Conservation (phyloP, 2,888 invertebrate species). For the Sthenelais limicola region DNA sequence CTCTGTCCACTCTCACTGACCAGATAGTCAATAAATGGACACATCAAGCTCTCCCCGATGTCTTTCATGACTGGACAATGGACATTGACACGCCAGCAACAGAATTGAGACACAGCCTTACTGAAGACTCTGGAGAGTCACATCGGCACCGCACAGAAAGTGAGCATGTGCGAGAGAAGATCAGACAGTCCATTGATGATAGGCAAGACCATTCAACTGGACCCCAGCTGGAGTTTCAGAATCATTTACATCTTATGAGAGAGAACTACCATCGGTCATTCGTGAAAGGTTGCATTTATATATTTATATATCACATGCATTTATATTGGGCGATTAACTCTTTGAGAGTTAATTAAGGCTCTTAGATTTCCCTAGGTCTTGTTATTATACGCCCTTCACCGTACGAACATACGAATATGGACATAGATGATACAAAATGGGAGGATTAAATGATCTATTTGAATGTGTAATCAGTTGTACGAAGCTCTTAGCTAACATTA, state of each 20-base stretch:
- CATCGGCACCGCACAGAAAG: constrained; percentile 21
- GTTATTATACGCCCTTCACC: too few species aligned
- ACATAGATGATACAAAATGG: too few species aligned
- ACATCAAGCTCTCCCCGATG: constrained; percentile 58
- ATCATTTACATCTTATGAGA: constrained; percentile 76
- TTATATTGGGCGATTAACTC: too few species aligned
- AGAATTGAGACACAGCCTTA: neutral
- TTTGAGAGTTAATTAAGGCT: too few species aligned
- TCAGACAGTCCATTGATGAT: constrained; percentile 26
- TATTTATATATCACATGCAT: too few species aligned
- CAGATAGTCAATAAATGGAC: constrained; percentile 66
- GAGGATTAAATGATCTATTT: too few species aligned
- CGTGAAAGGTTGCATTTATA: constrained; percentile 75
- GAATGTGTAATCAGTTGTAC: too few species aligned
- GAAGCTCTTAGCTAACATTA: too few species aligned
- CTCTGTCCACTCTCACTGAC: constrained; percentile 76
- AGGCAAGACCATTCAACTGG: constrained; percentile 49
- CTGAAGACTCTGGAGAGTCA: neutral
- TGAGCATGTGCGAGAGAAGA: constrained; percentile 35
- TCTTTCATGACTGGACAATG: constrained; percentile 68
- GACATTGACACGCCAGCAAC: constrained; percentile 10
- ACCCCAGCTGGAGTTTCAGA: constrained; percentile 72
- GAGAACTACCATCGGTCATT: constrained; percentile 79
- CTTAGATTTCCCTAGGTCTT: too few species aligned
- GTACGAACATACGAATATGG: too few species aligned